Percentiles rank a stretch among this genome's conserved stretches.
Conservation (phyloP, 2,888 invertebrate species). For the Merodon equestris region DNA sequence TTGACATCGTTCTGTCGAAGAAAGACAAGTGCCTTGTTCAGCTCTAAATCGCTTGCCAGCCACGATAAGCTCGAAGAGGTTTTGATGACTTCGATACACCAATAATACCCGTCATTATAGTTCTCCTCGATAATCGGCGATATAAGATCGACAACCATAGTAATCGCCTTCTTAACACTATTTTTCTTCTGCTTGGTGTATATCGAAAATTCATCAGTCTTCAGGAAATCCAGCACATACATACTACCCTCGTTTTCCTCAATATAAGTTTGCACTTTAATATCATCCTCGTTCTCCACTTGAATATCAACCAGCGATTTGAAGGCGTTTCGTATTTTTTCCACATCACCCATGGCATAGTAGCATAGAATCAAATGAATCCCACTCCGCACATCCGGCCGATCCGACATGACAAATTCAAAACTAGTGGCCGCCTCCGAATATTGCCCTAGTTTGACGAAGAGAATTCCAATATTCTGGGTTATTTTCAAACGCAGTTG, state of each 20-base stretch:
- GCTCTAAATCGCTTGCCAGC: conserved; percentile 92
- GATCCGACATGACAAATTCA: conserved; percentile 98
- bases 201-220: conserved; percentile 86
- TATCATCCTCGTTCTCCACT: conserved; percentile 89
- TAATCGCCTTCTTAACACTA: conserved; percentile 89
- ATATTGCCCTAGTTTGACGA: conserved; percentile 97
- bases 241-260: conserved; percentile 69
- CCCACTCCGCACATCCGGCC: conserved; percentile 92
- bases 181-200: conserved; percentile 86
- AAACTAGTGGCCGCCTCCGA: conserved; percentile 97
- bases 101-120: conserved; percentile 83
- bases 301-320: conserved; percentile 93
- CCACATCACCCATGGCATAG: conserved; percentile 92
- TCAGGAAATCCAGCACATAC: conserved; percentile 86
- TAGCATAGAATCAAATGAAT: conserved; percentile 94
- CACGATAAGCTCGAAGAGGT: conserved; percentile 88
- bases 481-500: conserved; percentile 96
- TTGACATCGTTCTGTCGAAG: conserved; percentile 89
- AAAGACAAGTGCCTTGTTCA: conserved; percentile 93
- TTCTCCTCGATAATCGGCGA: conserved; percentile 89
- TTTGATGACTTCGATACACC: conserved; percentile 97
- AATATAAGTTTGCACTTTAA: conserved; percentile 81
- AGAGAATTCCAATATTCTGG: conserved; percentile 95
- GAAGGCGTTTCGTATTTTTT: conserved; percentile 96
- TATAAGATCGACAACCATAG: conserved; percentile 93